Conservation (phyloP, 2,888 invertebrate species). For the Asteroscopus sphinx region DNA sequence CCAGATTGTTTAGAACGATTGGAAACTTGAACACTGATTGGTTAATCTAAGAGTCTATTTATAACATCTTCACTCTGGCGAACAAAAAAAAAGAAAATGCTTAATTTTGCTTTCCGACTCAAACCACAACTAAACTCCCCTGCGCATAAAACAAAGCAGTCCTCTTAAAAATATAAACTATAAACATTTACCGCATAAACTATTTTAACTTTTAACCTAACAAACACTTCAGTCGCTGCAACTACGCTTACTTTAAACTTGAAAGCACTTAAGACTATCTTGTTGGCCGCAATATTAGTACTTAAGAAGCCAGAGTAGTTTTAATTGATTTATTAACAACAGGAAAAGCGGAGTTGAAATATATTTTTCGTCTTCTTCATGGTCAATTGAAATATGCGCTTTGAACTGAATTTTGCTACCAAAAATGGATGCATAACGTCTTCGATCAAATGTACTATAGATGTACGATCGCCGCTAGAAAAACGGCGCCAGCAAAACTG, state of each 20-base stretch:
- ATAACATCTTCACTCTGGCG: too few relatives aligned
- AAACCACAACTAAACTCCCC: too few relatives aligned
- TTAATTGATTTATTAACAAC: background rate
- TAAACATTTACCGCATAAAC: constrained; percentile 1
- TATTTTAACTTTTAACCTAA: constrained; percentile 16
- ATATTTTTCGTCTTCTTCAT: background rate
- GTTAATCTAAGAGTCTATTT: too few relatives aligned
- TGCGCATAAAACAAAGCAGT: background rate
- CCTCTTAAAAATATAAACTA: background rate
- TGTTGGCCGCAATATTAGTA: constrained; percentile 4
- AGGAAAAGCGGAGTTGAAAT: background rate
- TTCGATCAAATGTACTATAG: too few relatives aligned
- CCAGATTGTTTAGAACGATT: too few relatives aligned
- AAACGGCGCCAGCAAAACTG: too few relatives aligned
- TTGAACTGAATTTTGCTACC: too few relatives aligned
- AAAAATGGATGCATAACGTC: too few relatives aligned
- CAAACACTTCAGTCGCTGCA: constrained; percentile 27
- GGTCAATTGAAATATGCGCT: background rate
- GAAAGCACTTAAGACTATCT: constrained; percentile 12
- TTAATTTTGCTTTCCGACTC: too few relatives aligned
- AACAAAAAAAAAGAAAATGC: too few relatives aligned
- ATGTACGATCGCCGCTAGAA: too few relatives aligned
- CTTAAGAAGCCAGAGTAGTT: background rate
- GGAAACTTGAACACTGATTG: too few relatives aligned
- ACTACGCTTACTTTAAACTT: constrained; percentile 12